phyloP scores from a whole-genome alignment of 2,113 vertebrate species.

The Anoura caudifer region DNA sequence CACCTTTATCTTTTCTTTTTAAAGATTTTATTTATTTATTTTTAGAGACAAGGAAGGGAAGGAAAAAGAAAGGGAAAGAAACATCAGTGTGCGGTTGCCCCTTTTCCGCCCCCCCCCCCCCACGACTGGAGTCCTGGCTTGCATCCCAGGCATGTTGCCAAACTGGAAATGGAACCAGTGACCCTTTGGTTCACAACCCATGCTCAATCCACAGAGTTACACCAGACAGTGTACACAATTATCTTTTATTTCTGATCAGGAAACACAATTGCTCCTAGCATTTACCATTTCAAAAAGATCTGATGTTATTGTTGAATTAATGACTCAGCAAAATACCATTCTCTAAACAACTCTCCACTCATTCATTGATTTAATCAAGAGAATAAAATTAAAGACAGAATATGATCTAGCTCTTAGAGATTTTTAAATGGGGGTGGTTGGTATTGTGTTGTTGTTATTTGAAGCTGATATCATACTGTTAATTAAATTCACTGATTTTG shows the following conservation, averaged over 20 bases:
- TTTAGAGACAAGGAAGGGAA: no score
- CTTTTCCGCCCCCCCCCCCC: fast-evolving
- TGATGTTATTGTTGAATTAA: neutral
- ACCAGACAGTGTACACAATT: no score
- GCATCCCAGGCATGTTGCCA: no score
- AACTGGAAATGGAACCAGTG: no score
- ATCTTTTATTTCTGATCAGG: neutral
- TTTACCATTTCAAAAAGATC: neutral
- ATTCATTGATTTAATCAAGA: neutral
- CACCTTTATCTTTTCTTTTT: neutral
- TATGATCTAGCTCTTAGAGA: neutral
- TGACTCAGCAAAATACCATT: neutral
- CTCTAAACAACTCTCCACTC: neutral
- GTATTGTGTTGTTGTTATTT: neutral
- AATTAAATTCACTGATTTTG: neutral
- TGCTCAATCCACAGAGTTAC: no score
- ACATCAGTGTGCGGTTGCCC: no score
- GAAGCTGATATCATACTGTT: neutral
- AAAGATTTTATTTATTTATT: no score
- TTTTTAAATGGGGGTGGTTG: neutral
- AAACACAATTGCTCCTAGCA: neutral
- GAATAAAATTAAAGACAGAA: neutral
- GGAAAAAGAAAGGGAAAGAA: no score
- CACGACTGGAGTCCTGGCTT: no score
- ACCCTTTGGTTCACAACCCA: no score